Evolutionary conservation across 1,140 invertebrate species (phyloP).

Genomic region (Tetranychus urticae): DNA sequence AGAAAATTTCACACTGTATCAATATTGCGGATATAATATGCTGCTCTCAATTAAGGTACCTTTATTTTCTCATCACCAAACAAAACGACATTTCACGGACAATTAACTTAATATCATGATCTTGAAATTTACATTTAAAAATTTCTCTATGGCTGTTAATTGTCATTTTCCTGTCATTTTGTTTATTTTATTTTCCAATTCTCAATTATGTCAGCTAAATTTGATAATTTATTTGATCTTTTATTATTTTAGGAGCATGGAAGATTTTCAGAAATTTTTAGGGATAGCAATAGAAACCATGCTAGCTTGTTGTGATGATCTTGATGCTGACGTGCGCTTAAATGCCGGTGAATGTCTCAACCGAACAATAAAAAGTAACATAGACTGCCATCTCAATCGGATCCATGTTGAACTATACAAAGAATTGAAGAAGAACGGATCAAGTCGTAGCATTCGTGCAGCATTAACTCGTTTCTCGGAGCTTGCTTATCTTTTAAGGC

Average conservation of each 20-base stretch:
- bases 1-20: constrained; percentile 40
- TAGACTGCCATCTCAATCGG: constrained; percentile 37
- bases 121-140: too few species aligned
- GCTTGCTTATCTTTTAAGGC: constrained; percentile 33
- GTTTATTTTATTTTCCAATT: too few species aligned
- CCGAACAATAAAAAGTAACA: constrained; percentile 24
- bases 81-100: not conserved
- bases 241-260: constrained; percentile 14
- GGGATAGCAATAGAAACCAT: constrained; percentile 43
- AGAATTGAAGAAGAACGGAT: constrained; percentile 51
- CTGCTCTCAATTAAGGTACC: constrained; percentile 26
- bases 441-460: constrained; percentile 36
- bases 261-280: constrained; percentile 39
- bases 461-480: constrained; percentile 48
- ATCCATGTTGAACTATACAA: constrained; percentile 53
- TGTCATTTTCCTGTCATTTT: too few species aligned
- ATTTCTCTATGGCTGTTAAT: too few species aligned
- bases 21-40: constrained; percentile 40
- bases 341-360: constrained; percentile 55
- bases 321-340: constrained; percentile 47
- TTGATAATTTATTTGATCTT: not conserved
- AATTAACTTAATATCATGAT: too few species aligned
- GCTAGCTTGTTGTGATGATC: constrained; percentile 42
- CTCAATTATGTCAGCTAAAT: not conserved
- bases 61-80: not conserved